Percentiles rank a stretch among this genome's conserved stretches.
Conservation (phyloP, 2,797 vertebrate species). For the Allobates femoralis region DNA sequence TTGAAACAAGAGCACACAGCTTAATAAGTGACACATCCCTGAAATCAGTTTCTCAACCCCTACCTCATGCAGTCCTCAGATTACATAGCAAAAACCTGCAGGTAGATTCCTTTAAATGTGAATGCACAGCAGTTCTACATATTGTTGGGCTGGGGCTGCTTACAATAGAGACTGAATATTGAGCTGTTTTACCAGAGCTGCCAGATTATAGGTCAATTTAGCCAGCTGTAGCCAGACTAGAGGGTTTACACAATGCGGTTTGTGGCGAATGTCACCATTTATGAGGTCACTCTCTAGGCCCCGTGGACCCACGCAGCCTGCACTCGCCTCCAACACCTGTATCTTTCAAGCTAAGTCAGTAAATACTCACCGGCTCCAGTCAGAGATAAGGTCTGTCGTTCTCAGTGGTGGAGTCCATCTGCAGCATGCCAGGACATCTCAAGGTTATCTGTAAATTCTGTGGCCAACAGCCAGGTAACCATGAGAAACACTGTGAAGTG, state of each 20-base stretch:
- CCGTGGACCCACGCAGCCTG: neutral
- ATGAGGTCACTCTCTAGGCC: neutral
- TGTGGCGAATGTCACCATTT: neutral
- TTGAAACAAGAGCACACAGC: no score
- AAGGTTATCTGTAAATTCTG: slow-evolving; percentile 38
- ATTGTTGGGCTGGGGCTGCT: neutral
- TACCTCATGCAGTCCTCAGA: no score
- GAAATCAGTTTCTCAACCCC: no score
- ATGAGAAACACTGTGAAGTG: slow-evolving; percentile 34
- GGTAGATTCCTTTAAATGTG: no score
- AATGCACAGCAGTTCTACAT: neutral
- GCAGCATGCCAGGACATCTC: slow-evolving; percentile 18
- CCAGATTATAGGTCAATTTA: no score
- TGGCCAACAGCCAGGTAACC: slow-evolving; percentile 3
- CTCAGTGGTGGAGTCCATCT: slow-evolving; percentile 14
- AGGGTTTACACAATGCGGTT: no score
- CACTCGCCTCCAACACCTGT: neutral
- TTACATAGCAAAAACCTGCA: no score
- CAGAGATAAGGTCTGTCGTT: slow-evolving; percentile 36
- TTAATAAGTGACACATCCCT: no score
- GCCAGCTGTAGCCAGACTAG: no score
- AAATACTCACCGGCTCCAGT: slow-evolving; percentile 17
- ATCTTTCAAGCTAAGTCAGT: neutral
- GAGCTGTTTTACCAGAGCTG: no score
- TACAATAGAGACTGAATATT: no score